phyloP scores from a whole-genome alignment of 2,797 vertebrate genomes.

The Neosalanx taihuensis region DNA sequence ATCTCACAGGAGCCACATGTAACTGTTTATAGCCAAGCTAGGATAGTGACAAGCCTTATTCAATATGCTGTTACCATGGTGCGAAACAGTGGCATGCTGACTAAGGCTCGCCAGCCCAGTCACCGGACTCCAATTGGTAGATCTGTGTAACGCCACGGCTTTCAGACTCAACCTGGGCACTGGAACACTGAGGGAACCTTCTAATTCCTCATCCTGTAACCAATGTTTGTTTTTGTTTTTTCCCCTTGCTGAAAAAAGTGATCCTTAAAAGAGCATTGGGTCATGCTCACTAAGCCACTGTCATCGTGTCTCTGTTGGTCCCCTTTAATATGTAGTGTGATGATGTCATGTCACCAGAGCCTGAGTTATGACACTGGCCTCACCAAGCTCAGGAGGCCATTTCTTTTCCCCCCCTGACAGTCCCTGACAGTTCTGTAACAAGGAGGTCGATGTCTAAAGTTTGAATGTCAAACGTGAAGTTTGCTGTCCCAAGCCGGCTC shows the following conservation, averaged over 20 bases:
- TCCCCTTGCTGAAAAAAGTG: background rate
- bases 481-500: background rate
- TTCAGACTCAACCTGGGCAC: background rate
- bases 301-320: background rate
- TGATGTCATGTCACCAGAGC: background rate
- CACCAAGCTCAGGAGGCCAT: background rate
- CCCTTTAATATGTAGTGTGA: background rate
- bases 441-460: background rate
- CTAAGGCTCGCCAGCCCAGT: conserved; percentile 10
- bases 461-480: conserved; percentile 16
- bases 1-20: background rate
- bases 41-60: background rate
- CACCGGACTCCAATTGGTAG: conserved; percentile 17
- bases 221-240: too few species aligned
- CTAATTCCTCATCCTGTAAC: background rate
- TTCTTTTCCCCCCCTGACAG: background rate
- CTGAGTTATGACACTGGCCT: background rate
- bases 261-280: background rate
- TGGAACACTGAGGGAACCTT: conserved; percentile 5
- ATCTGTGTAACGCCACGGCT: background rate
- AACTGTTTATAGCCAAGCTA: background rate
- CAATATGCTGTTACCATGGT: background rate
- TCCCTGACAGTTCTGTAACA: too few species aligned
- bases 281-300: background rate
- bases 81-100: conserved; percentile 7